These are phyloP conservation scores for Automeris io DNA, from an alignment of 2,888 invertebrate genomes.

Conservation along the genomic window DNA sequence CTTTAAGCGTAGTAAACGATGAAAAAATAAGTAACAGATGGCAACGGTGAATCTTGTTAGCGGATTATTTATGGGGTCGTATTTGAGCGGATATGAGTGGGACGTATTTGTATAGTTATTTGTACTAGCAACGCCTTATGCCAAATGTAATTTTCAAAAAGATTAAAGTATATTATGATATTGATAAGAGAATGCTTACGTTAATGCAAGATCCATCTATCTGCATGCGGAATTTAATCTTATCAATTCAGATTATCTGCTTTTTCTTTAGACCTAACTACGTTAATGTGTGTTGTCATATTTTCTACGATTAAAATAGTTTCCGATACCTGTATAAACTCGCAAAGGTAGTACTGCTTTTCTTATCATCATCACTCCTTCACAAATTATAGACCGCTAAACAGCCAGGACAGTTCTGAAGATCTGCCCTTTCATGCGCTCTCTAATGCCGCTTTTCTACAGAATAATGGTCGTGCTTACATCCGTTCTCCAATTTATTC, in stretches of 20 bases:
- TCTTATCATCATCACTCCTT: too few species aligned
- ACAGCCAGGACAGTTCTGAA: too few species aligned
- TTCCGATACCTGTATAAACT: background rate
- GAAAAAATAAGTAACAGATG: background rate
- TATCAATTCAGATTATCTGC: constrained; percentile 6
- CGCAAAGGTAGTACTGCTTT: too few species aligned
- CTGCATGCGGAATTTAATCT: constrained; percentile 7
- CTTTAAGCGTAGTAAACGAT: background rate
- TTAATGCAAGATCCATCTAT: constrained; percentile 7
- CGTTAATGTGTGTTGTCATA: background rate
- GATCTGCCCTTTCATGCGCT: too few species aligned
- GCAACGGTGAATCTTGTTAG: background rate
- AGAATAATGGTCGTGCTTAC: too few species aligned
- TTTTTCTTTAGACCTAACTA: background rate
- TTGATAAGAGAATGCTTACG: background rate
- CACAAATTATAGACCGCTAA: too few species aligned
- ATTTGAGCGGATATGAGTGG: background rate
- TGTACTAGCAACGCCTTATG: background rate
- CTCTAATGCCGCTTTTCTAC: too few species aligned
- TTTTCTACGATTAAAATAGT: background rate
- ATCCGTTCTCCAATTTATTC: too few species aligned
- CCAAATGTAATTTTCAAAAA: constrained; percentile 1
- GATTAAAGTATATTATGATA: background rate
- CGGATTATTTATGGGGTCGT: background rate
- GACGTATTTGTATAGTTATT: background rate